These are phyloP conservation scores for Cephus pulcher DNA, from an alignment of 2,888 invertebrate genomes.

Conservation along the genomic window DNA sequence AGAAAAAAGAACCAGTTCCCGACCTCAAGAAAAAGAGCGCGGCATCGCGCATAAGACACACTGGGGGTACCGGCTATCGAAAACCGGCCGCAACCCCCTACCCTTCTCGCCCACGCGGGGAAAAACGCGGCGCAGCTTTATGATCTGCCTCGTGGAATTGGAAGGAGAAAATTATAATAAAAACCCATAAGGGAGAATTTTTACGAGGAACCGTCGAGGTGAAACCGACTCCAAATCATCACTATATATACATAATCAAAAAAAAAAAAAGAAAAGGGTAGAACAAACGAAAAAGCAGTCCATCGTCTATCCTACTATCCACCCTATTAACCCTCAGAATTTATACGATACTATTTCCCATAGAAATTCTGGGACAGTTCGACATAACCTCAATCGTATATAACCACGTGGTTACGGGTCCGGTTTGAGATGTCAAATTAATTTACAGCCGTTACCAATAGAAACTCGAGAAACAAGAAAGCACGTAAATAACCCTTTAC, in stretches of 20 bases:
- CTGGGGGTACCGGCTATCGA: not conserved
- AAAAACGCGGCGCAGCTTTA: conserved; percentile 13
- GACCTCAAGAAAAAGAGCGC: conserved; percentile 1
- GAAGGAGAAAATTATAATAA: conserved; percentile 1
- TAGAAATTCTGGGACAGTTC: not conserved
- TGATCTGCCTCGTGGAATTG: conserved; percentile 2
- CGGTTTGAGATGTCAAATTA: not conserved
- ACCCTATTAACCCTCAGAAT: not conserved
- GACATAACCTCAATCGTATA: not conserved
- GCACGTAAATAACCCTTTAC: not conserved
- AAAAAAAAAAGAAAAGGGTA: not conserved
- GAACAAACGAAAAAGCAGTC: not conserved
- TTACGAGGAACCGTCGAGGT: not conserved
- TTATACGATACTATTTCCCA: not conserved
- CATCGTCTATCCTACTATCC: not conserved
- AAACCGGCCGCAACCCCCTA: conserved; percentile 2
- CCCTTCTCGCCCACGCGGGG: conserved; percentile 22
- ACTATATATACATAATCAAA: not conserved
- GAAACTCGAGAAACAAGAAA: not conserved
- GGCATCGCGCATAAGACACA: not conserved
- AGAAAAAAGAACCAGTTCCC: not conserved
- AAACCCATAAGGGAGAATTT: not conserved
- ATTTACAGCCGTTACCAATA: not conserved
- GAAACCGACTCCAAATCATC: not conserved
- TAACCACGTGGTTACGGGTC: not conserved